Base-by-base conservation (phyloP, 1,140 invertebrate species). In the Battus philenor region DNA sequence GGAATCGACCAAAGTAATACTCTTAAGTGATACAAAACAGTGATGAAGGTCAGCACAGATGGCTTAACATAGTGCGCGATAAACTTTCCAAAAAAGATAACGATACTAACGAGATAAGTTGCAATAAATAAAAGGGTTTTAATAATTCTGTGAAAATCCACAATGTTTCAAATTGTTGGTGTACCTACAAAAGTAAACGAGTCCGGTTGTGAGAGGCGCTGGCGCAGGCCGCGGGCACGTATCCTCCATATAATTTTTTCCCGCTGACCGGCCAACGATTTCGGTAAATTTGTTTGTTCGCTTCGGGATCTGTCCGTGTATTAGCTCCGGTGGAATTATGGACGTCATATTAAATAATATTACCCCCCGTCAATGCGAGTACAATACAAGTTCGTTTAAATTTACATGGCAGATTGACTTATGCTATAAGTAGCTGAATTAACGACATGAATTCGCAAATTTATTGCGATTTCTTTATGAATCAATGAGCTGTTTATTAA, bases 201-300 rank as follows among this genome's bases (percentile, higher is more conserved):
- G 44, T 54, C 41, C 44, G 29, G 41, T 31, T 27, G 2, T n/a
- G 27, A 4, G 45, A 34, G 44, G 32, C 30, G 34, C 51, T 22
- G 46, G 44, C 55, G 44, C 60, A 56, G 59, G 56, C 60, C 70
- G 59, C 62, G 47, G 55, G 63, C 72, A 44, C 47, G 55, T 58
- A 62, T 69, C 73, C 57, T 59, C 72, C 65, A 78, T 71, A 62
- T 78, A 74, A 78, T 77, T 78, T 75, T 68, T 62, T 59, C 61
- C 60, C 55, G 48, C 55, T 46, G 54, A 30, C 49, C 66, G 61
- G 54, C 65, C 67, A 68, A 74, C 70, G 69, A 81, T 77, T 81
- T 78, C 47, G 72, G 65, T 76, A 78, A 81, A 81, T 78, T 75
- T 76, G 72, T 81, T 81, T 78, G 74, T 67, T 71, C 65, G 63